phyloP scores from a whole-genome alignment of 2,113 vertebrate species.

The Martes martes region DNA sequence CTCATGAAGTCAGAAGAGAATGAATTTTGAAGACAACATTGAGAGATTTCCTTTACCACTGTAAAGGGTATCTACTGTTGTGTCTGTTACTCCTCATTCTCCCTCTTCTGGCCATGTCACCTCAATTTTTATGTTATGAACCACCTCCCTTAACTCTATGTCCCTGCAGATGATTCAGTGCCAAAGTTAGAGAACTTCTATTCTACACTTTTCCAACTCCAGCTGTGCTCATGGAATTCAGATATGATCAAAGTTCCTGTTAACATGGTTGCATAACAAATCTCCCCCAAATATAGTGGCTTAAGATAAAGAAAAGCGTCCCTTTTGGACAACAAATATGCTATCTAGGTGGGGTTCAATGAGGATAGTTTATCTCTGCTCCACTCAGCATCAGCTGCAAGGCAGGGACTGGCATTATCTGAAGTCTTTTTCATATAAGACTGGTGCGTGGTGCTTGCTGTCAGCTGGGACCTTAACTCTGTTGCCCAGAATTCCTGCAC shows the following conservation, averaged over 20 bases:
- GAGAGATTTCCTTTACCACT: neutral
- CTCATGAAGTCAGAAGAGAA: neutral
- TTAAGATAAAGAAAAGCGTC: neutral
- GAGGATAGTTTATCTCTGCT: neutral
- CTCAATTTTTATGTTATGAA: neutral
- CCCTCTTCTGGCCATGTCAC: neutral
- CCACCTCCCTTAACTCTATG: neutral
- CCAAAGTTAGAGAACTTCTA: too few species aligned
- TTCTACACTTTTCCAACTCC: neutral
- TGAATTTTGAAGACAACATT: neutral
- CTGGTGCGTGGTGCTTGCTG: neutral
- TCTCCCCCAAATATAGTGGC: neutral
- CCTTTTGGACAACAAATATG: neutral
- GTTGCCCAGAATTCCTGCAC: neutral
- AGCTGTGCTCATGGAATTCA: neutral
- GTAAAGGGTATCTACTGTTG: neutral
- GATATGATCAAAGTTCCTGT: neutral
- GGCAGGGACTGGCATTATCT: neutral
- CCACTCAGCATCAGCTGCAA: neutral
- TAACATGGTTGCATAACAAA: neutral
- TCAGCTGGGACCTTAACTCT: neutral
- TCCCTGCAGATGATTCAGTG: neutral
- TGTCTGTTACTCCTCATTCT: accelerated
- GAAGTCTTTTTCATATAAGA: neutral
- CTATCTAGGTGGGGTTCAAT: accelerated